Evolutionary conservation across 2,888 invertebrate species (phyloP), one percentile per base, ranked within the genome.

Genomic region (Ormyrus labotus): DNA sequence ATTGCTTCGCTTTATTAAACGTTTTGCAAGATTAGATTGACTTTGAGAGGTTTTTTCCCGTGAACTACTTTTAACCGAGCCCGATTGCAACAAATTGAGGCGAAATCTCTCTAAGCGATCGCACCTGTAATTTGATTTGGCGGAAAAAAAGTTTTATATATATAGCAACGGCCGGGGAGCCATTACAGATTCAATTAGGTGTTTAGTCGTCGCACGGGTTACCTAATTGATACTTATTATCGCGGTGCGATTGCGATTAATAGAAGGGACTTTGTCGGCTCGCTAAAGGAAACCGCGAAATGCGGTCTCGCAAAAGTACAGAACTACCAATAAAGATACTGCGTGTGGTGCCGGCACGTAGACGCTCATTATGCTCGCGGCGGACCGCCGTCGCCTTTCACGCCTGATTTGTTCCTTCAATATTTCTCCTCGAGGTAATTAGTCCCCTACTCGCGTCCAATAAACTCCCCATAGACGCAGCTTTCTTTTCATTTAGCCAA

Each of bases 191-290:
- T 81, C 81, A 81, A 81, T 81, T 78, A 81, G 6, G 71, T 75
- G 55, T 68, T 75, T 60, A 71, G 72, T 77, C 81, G 47, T 60
- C 55, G 58, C 64, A 48, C 48, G 53, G 69, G 67, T 60, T 11
- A 57, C 50, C 87, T 87, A 89, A 90, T 89, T 89, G 89, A 90
- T 89, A 89, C 88, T 89, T 89, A 89, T 86, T 86, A 88, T 88
- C 85, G 84, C 85, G 83, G 82, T 81, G 85, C 85, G 87, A 89
- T 90, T 87, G 87, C 87, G 87, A 88, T 88, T 88, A 89, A 89
- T 89, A 88, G 81, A 84, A 57, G 87, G 87, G 87, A 88, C 88
- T 89, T 88, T 88, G 88, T 89, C 89, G 88, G 89, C 86, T 78
- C 85, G 82, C 83, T 71, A 84, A 83, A 80, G 83, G 81, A 83